A percentile compares a stretch with the other conserved stretches of the same genome.
Evolutionary conservation across 2,797 vertebrate genomes (phyloP).

Genomic region (Esox masquinongy): DNA sequence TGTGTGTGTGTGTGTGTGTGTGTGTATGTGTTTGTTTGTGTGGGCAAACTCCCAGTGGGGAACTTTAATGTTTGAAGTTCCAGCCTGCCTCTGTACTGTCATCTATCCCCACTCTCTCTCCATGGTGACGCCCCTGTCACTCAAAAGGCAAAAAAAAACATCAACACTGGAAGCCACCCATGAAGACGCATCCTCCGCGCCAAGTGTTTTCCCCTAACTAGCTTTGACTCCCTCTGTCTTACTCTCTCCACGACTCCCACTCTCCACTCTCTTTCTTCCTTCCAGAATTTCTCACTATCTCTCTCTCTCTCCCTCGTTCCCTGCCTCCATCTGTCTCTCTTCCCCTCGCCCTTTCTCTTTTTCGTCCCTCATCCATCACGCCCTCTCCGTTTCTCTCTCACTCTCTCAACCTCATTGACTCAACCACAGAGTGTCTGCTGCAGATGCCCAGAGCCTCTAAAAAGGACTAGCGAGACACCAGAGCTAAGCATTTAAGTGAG

Average conservation of each 20-base stretch:
- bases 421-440: constrained; percentile 64
- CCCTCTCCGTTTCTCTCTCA: constrained; percentile 36
- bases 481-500: constrained; percentile 55
- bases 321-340: constrained; percentile 26
- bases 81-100: constrained; percentile 54
- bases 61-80: constrained; percentile 51
- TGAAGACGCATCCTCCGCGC: constrained; percentile 49
- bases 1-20: neutral
- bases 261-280: constrained; percentile 55
- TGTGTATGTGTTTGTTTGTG: neutral
- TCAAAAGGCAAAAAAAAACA: constrained; percentile 56
- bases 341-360: constrained; percentile 31
- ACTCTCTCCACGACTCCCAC: constrained; percentile 11
- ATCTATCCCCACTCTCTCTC: constrained; percentile 49
- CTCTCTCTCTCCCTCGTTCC: constrained; percentile 26
- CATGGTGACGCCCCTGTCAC: constrained; percentile 63
- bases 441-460: constrained; percentile 52
- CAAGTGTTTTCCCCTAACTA: constrained; percentile 19
- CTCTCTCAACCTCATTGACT: constrained; percentile 62
- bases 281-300: constrained; percentile 43
- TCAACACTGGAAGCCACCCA: constrained; percentile 68
- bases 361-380: constrained; percentile 52
- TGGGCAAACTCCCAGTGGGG: constrained; percentile 22
- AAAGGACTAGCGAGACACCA: constrained; percentile 36
- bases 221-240: constrained; percentile 32